These are phyloP conservation scores for Tuta absoluta DNA, from an alignment of 2,888 invertebrate species.

Conservation along the genomic window DNA sequence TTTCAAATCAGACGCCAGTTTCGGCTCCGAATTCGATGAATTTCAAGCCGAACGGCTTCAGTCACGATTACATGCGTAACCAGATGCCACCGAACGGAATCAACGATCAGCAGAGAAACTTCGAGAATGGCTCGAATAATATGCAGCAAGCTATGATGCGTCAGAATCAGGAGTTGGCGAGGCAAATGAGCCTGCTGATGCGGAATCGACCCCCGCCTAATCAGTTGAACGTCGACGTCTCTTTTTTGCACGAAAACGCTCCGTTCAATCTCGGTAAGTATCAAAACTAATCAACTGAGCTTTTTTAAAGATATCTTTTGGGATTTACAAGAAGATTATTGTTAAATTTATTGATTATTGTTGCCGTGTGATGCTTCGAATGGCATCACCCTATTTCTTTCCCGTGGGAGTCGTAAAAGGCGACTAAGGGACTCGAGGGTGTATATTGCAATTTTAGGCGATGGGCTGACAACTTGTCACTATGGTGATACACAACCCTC, in stretches of 20 bases:
- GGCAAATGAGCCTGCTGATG: constrained; percentile 72
- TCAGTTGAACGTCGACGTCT: constrained; percentile 71
- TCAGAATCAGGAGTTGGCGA: constrained; percentile 69
- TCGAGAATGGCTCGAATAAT: constrained; percentile 53
- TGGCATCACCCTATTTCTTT: no score
- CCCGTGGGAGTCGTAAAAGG: no score
- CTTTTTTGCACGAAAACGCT: constrained; percentile 70
- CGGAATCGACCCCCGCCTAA: constrained; percentile 69
- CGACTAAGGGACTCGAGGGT: no score
- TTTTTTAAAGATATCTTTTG: no score
- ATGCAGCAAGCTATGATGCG: constrained; percentile 61
- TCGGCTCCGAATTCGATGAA: constrained; percentile 51
- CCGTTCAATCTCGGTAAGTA: constrained; percentile 71
- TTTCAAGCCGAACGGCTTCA: constrained; percentile 67
- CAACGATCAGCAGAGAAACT: constrained; percentile 57
- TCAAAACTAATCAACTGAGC: no score
- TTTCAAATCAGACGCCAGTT: constrained; percentile 54
- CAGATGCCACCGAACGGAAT: constrained; percentile 57
- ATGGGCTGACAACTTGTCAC: no score
- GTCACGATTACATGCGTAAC: constrained; percentile 64
- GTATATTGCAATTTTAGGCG: no score
- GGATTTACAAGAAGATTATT: no score
- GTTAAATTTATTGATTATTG: no score
- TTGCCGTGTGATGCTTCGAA: no score
- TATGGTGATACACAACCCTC: no score